These are phyloP conservation scores for Tetraodon nigroviridis DNA, from an alignment of 2,113 vertebrate species.

Conservation along the genomic window DNA sequence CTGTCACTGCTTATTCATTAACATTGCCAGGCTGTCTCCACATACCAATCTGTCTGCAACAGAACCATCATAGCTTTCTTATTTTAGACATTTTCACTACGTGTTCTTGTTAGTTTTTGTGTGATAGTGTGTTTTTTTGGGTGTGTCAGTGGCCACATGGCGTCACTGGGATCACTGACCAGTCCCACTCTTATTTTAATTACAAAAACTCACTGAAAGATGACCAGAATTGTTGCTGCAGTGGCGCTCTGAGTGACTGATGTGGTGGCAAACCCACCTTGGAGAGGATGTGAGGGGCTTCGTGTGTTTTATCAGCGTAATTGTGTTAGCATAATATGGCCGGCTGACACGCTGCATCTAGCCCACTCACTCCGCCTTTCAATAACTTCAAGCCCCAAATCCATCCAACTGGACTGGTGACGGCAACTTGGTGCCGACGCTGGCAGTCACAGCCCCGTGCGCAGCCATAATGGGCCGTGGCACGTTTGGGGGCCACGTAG, in stretches of 20 bases:
- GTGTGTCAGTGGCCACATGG: conserved; percentile 29
- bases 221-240: conserved; percentile 39
- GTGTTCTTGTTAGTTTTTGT: conserved; percentile 7
- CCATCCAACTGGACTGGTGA: conserved; percentile 69
- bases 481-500: conserved; percentile 48
- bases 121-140: not conserved
- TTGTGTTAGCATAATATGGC: conserved; percentile 46
- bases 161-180: conserved; percentile 29
- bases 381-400: conserved; percentile 67
- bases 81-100: conserved; percentile 27
- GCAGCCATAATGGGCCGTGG: conserved; percentile 63
- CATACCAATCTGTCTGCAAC: not conserved
- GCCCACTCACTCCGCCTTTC: conserved; percentile 59
- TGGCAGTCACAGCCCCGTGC: conserved; percentile 69
- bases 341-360: conserved; percentile 32
- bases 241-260: conserved; percentile 25
- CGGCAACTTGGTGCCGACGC: conserved; percentile 47
- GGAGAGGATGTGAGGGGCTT: conserved; percentile 20
- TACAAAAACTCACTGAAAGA: conserved; percentile 46
- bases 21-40: no score
- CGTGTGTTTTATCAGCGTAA: conserved; percentile 30
- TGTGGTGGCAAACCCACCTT: conserved; percentile 34
- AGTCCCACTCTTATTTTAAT: conserved; percentile 18
- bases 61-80: conserved; percentile 35
- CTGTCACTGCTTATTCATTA: not conserved